Evolutionary conservation across 2,797 vertebrate species (phyloP), one percentile per base, ranked within the genome.

Genomic region (Cephalopachus bancanus): DNA sequence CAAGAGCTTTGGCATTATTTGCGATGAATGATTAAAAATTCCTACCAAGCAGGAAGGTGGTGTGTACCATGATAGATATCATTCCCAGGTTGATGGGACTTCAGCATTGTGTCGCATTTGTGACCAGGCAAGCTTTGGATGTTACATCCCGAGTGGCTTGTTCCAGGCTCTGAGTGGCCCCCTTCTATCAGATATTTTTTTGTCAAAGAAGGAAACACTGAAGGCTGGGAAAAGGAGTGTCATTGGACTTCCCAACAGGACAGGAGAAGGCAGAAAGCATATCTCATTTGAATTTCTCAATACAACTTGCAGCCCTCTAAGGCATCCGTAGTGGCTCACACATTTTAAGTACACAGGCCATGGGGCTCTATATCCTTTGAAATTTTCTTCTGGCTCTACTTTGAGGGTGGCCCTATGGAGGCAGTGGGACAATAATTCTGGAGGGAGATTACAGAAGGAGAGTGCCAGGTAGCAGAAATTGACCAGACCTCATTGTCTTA

Each of bases 401-500:
- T 89, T 37, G 67, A 83, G 64, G 37, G 83, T 83, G 26, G 62
- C 57, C 71, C 49, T 33, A 55, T 80, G 59, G 22, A 69, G 78
- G 90, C 78, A 88, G 49, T 60, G 20, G 44, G 64, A 65, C 10
- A 28, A 7, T 75, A 26, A 57, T 80, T 83, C 24, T 79, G 53
- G n/a, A 69, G 26, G 37, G 89, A 84, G 26, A 19, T 14, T 49
- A 14, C 11, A 53, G 37, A 55, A 83, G 64, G 65, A 71, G 49
- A 71, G 37, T 65, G 30, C 33, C 10, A 49, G 24, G 28, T 75
- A 51, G 83, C 37, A 60, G 37, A 85, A 75, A 86, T 69, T 22
- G 67, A 69, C 85, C 3, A 19, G 57, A 92, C 28, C 4, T 3
- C 0, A 0, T 84, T 87, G 57, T 55, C 88, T 72, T 0, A 0